Base-by-base conservation (phyloP, 1,140 invertebrate species). In the Anadara kagoshimensis region DNA sequence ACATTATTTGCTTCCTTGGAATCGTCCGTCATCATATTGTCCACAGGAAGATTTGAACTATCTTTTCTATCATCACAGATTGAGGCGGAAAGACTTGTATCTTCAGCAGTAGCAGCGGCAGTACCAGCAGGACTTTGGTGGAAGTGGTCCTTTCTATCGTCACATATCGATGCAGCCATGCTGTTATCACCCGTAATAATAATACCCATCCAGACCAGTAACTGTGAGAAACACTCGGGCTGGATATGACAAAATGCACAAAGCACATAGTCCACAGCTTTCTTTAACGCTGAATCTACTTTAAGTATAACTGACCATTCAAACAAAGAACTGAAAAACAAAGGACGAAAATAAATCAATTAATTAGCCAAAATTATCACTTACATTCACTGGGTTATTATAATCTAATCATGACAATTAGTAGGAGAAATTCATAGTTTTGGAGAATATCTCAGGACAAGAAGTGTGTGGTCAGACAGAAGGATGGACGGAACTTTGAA, bases 201-300 rank as follows among this genome's bases (percentile, higher is more conserved):
- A 29, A 96, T 93, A 66, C 93, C 93, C 84, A 96, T 92, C 83
- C 92, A 93, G 80, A 93, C 92, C 24, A 97, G 85, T 11, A 97
- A 86, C 71, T 93, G 90, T 26, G 92, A 92, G 78, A 96, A 96
- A 24, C 95, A 89, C 56, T 93, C 92, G 0, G 95, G 93, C 73
- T 93, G 92, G 41, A 96, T 94, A 85, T 93, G 94, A 85, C 95
- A 97, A 75, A 96, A 91, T 0, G 95, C 93, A 83, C 95, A 97
- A 16, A 97, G 87, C 7, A 96, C 91, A 79, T 93, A 91, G 85
- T 95, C 94, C 1, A 96, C 90, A 1, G 95, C 92, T 83, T 93
- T 92, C 89, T 97, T 97, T 51, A 97, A 88, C 1, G 93, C 72
- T 11, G 85, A 86, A 51, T 92, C 91, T 12, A 92, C 91, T 54